Conservation (phyloP, 1,140 invertebrate species). For the Ladona fulva region DNA sequence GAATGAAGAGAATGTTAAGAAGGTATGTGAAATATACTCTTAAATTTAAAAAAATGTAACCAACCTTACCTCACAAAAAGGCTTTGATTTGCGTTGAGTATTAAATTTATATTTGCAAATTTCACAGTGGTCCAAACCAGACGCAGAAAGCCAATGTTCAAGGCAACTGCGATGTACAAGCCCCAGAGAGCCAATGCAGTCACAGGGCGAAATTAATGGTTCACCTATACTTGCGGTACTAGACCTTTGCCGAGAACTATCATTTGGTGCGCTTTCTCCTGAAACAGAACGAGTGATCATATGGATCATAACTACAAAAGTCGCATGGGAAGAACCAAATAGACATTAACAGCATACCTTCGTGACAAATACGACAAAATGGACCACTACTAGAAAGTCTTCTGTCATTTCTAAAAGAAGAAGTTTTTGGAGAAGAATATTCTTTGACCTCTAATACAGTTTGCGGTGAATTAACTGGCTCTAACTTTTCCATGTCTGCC, state of each 20-base stretch:
- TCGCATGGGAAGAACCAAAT: neutral
- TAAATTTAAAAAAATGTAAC: neutral
- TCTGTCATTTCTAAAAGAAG: neutral
- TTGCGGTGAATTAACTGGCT: neutral
- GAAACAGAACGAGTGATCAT: neutral
- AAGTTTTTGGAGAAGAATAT: neutral
- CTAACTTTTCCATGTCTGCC: too few relatives aligned
- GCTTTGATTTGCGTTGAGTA: conserved; percentile 31
- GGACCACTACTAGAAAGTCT: neutral
- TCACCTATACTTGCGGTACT: conserved; percentile 27
- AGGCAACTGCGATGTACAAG: conserved; percentile 46
- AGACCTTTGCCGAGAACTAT: neutral
- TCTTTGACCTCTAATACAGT: neutral
- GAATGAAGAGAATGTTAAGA: too few relatives aligned
- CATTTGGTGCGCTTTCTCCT: conserved; percentile 31
- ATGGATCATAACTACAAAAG: too few relatives aligned
- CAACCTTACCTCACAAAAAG: conserved; percentile 29
- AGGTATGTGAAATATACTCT: too few relatives aligned
- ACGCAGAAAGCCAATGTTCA: conserved; percentile 48
- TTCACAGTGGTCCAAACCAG: conserved; percentile 46
- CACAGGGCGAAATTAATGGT: conserved; percentile 46
- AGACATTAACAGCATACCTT: conserved; percentile 25
- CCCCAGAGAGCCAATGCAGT: conserved; percentile 45
- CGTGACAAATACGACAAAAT: conserved; percentile 30
- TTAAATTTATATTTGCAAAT: conserved; percentile 45